These are phyloP conservation scores for Eupithecia centaureata DNA, from an alignment of 2,888 invertebrate species.

Conservation along the genomic window DNA sequence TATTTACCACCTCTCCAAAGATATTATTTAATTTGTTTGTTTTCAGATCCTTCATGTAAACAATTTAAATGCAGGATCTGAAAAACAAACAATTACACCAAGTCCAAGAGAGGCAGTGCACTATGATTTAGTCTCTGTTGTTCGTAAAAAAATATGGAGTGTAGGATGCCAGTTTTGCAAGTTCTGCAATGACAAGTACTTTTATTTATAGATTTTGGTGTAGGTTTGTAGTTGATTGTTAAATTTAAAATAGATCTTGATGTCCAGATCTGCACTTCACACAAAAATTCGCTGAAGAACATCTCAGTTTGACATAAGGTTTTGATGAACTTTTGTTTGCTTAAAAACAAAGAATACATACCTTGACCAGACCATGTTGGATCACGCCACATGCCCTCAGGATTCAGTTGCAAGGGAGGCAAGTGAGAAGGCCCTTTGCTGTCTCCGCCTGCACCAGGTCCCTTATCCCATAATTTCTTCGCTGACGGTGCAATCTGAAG, in stretches of 20 bases:
- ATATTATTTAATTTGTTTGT: no score
- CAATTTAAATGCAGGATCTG: no score
- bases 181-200: neutral
- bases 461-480: conserved; percentile 96
- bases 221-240: neutral
- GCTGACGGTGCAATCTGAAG: conserved; percentile 95
- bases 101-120: neutral
- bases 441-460: conserved; percentile 87
- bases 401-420: conserved; percentile 88
- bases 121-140: neutral
- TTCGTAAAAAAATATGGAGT: neutral
- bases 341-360: conserved; percentile 49
- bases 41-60: no score
- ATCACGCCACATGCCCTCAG: conserved; percentile 94
- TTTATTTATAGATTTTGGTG: neutral
- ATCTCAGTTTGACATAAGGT: neutral
- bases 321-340: neutral
- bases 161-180: neutral
- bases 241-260: neutral
- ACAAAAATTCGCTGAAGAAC: neutral
- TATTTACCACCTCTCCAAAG: no score
- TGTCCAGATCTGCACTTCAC: neutral
- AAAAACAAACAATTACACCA: no score
- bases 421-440: conserved; percentile 90
- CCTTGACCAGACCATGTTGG: conserved; percentile 97